Evolutionary conservation across 2,113 vertebrate genomes (phyloP), one percentile per base, ranked within the genome.

Genomic region (Microcebus tavaratra): DNA sequence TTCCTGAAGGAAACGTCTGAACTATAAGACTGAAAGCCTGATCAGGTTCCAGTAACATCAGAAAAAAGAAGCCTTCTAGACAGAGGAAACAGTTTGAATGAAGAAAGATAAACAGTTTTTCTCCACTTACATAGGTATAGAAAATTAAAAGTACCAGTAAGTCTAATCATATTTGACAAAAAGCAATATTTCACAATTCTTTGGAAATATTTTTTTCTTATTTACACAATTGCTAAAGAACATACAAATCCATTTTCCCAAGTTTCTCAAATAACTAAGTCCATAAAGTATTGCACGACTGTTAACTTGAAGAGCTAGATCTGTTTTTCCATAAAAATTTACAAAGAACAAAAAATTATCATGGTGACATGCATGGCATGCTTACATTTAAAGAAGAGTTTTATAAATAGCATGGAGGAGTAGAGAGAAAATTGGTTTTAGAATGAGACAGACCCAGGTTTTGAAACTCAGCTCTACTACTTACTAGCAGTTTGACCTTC

Each of bases 281-380:
- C n/a, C 29, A 78, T 15, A 59, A 85, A 78, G 76, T 84, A 91
- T 0, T 89, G 13, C 42, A 55, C 34, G 57, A 84, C 34, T 76
- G 6, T 94, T 95, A 88, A 31, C 31, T 13, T 96, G 9, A 97
- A 91, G n/a, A 91, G 21, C 23, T 31, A 70, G 27, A 86, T 78
- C 42, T 95, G 53, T 67, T 68, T 91, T 90, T 85, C 59, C 57
- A 79, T 36, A 88, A 91, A 93, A 89, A 89, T 67, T 68, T 59
- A 95, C 39, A 84, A 90, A 86, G n/a, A 78, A 89, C 20, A 92
- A 89, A 86, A 85, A 96, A 83, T 65, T 70, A 91, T 82, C 68
- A 82, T 39, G 55, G 31, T 83, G 57, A 81, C 48, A 73, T 53
- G 76, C 5, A 92, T 21, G 31, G 15, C 31, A 88, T n/a, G 79